A percentile compares a stretch with the other conserved stretches of the same genome.
Evolutionary conservation across 2,113 vertebrate genomes (phyloP).

Genomic region (Halichoerus grypus): DNA sequence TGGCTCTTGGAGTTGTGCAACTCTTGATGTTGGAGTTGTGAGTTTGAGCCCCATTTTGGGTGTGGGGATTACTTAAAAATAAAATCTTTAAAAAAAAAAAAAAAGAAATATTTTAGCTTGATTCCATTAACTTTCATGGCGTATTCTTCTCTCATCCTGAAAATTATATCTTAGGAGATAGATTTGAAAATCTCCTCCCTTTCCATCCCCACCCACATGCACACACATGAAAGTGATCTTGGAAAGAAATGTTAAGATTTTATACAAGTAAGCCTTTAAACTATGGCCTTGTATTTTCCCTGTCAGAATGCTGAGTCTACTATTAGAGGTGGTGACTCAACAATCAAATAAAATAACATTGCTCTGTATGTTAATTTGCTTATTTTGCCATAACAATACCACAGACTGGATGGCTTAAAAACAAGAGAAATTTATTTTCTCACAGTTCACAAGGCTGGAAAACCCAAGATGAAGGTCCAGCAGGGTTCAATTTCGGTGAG

Average conservation of each 20-base stretch:
- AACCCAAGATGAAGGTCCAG: neutral
- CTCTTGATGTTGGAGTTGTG: neutral
- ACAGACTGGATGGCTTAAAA: neutral
- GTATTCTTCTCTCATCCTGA: neutral
- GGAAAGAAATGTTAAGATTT: neutral
- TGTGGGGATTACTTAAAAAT: neutral
- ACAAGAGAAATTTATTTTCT: neutral
- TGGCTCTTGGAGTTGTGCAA: neutral
- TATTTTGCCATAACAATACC: neutral
- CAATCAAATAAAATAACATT: neutral
- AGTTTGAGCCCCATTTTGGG: neutral
- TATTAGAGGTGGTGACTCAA: neutral
- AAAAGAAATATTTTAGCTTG: conserved; percentile 12
- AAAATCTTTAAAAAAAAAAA: neutral
- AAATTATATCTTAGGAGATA: conserved; percentile 21
- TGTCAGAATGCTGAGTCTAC: neutral
- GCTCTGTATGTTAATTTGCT: neutral
- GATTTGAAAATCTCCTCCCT: neutral
- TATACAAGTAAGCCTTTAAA: neutral
- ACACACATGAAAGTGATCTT: neutral
- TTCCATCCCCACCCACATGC: neutral
- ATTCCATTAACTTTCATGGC: neutral
- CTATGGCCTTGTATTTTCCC: neutral
- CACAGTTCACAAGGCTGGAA: neutral
- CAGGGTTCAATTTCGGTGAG: neutral